Conservation (phyloP, 2,113 vertebrate species). For the Columba janthina region DNA sequence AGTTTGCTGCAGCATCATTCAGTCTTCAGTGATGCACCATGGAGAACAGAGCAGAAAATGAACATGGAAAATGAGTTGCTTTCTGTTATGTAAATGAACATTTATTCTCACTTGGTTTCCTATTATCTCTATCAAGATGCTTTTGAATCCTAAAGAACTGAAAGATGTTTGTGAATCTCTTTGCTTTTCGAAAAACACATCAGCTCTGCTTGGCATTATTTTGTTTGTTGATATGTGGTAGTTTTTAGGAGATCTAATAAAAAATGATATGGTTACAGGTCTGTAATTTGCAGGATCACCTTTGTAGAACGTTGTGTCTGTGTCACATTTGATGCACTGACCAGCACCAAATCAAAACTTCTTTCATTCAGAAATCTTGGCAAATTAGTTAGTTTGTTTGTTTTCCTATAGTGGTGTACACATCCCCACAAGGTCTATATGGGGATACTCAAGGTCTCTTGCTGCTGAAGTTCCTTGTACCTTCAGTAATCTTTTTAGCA, state of each 20-base stretch:
- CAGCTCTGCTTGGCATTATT: background rate
- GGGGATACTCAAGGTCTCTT: background rate
- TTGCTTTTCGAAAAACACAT: background rate
- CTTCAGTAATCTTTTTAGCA: background rate
- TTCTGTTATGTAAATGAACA: background rate
- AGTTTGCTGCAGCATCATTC: background rate
- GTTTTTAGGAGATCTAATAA: background rate
- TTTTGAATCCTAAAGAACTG: background rate
- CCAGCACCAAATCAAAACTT: background rate
- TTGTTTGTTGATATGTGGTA: background rate
- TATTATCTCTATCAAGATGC: background rate
- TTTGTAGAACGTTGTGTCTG: background rate
- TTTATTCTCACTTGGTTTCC: background rate
- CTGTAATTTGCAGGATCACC: background rate
- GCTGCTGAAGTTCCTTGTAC: background rate
- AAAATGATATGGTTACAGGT: background rate
- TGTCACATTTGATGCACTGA: background rate
- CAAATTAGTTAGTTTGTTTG: background rate
- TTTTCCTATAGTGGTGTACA: background rate
- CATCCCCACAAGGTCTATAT: background rate
- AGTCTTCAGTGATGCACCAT: background rate
- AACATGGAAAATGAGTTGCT: background rate
- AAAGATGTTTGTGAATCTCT: background rate
- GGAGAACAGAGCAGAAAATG: background rate
- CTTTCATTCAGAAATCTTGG: background rate